Evolutionary conservation across 2,113 vertebrate genomes (phyloP).

Genomic region (Aptenodytes forsteri): DNA sequence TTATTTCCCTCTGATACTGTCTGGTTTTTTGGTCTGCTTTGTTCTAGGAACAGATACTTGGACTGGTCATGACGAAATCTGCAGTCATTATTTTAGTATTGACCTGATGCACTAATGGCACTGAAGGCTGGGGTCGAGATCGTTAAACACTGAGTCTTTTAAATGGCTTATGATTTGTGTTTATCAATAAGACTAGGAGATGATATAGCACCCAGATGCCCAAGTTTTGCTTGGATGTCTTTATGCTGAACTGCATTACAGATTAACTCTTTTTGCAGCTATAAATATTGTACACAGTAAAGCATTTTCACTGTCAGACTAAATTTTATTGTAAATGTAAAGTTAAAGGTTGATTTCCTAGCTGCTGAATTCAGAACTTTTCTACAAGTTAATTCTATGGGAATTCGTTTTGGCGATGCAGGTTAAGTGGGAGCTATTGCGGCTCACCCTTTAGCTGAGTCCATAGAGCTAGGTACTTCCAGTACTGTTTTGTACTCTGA

Average conservation of each 20-base stretch:
- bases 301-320: not conserved
- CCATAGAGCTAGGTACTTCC: not conserved
- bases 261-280: not conserved
- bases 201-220: not conserved
- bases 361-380: not conserved
- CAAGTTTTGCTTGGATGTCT: not conserved
- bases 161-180: not conserved
- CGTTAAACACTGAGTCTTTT: not conserved
- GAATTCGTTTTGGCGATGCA: not conserved
- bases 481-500: not conserved
- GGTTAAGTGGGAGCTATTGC: not conserved
- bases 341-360: not conserved
- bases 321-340: not conserved
- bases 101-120: not conserved
- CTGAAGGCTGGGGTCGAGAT: not conserved
- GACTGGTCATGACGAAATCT: not conserved
- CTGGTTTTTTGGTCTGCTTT: not conserved
- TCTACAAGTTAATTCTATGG: not conserved
- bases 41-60: not conserved
- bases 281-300: not conserved
- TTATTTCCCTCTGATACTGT: not conserved
- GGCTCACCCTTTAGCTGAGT: not conserved
- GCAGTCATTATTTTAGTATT: not conserved
- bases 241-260: not conserved
- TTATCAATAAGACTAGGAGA: not conserved